Conservation (phyloP, 1,140 invertebrate species). For the Drosophila malerkotliana region DNA sequence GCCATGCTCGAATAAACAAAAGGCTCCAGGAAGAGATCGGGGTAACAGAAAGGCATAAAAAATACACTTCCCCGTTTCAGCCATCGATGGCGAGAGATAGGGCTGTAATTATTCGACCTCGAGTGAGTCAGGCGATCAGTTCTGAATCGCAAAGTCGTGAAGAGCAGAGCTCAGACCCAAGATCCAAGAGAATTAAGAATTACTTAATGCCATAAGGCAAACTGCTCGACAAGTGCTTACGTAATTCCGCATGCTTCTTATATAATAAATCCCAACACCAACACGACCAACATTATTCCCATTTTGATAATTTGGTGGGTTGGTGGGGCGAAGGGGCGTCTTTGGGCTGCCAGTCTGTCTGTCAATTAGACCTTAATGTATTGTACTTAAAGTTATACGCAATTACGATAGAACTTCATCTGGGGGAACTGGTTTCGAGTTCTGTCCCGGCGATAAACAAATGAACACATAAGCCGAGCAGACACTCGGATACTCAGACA, state of each 20-base stretch:
- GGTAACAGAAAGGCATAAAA: no score
- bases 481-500: conserved; percentile 34
- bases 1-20: conserved; percentile 21
- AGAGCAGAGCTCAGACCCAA: conserved; percentile 18
- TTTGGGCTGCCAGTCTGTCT: conserved; percentile 69
- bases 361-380: conserved; percentile 79
- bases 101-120: conserved; percentile 29
- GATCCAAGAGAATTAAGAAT: conserved; percentile 51
- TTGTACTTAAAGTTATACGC: conserved; percentile 78
- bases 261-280: conserved; percentile 53
- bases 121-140: conserved; percentile 15
- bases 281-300: conserved; percentile 41
- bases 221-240: conserved; percentile 66
- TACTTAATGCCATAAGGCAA: conserved; percentile 49
- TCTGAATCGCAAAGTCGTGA: conserved; percentile 8
- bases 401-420: conserved; percentile 75
- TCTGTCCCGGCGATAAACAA: conserved; percentile 54
- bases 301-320: conserved; percentile 19
- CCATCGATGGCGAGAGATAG: conserved; percentile 20
- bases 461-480: conserved; percentile 67
- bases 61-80: conserved; percentile 3
- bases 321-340: conserved; percentile 3
- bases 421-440: conserved; percentile 36
- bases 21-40: conserved; percentile 32
- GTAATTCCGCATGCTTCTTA: conserved; percentile 63